Base-by-base conservation (phyloP, 2,113 vertebrate species). In the Heterotilapia buettikoferi region DNA sequence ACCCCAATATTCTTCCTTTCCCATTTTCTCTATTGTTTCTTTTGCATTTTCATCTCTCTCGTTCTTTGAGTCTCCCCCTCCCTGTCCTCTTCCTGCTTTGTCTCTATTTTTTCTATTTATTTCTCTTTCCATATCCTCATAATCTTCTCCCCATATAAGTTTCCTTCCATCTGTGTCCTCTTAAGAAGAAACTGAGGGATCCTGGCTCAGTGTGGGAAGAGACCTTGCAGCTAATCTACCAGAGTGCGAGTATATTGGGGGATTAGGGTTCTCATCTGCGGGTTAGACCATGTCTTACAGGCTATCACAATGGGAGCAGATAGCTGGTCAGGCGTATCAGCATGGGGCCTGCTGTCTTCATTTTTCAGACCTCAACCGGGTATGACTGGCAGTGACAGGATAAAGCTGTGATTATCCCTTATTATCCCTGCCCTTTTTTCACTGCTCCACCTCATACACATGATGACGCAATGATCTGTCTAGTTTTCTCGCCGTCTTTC, bases 341-440 rank as follows among this genome's bases (percentile, higher is more conserved):
- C 86, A 80, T n/a, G 83, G 80, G 88, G 78, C 76, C 84, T 81
- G 68, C 84, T 66, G 83, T 92, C 83, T 85, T 82, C 86, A 92
- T 87, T 89, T 88, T 83, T 88, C 85, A 83, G 59, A 85, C 84
- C 78, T 86, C 86, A 13, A 61, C 12, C 6, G 54, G 24, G 18
- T 45, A 78, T 93, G 90, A 94, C 68, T 93, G 91, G 87, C 93
- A 92, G 85, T 45, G 84, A 87, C 80, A 36, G 89, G 83, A 80
- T 88, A 92, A 94, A 94, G 92, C 92, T 18, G 50, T 56, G 90
- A 94, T 94, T 94, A 94, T 94, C 89, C 92, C 84, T 82, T 87
- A 90, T 93, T 92, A 95, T 91, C 90, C 88, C 83, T 87, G 86
- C 18, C 73, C 84, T 88, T 89, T 84, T 91, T 54, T 76, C 79